Evolutionary conservation across 2,888 invertebrate species (phyloP), one percentile per base, ranked within the genome.

Genomic region (Nebria brevicollis): DNA sequence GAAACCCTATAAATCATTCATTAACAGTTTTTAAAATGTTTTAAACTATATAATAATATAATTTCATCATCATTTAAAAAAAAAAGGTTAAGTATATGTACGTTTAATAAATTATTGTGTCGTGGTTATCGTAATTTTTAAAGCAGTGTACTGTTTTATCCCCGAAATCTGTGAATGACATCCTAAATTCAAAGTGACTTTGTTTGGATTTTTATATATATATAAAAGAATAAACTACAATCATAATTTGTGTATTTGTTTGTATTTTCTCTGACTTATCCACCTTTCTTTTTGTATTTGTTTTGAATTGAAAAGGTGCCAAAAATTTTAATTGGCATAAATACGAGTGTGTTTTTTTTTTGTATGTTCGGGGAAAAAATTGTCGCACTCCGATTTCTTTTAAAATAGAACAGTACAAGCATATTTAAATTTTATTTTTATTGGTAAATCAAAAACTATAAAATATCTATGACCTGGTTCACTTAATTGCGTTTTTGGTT

Each of bases 401-500:
- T 54, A 54, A 54, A 54, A 54, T 54, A 54, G 54, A 54, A 54
- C 54, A 54, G 54, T 66, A 66, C 66, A n/a, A 25, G 15, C 65
- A 15, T 66, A 66, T 66, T 66, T 25, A 66, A 66, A 70, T 70
- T 70, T 70, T 70, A 26, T 70, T 20, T 70, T 70, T 70, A 25
- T 70, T 70, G 25, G 25, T 70, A 80, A 80, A 80, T 80, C 72
- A 80, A 80, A 79, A 70, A 70, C 75, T 3, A 70, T 34, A 72
- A 80, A 80, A 74, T 80, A 80, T 80, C 80, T 80, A 70, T 80
- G 80, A 70, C 80, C 80, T 80, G 80, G 80, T 80, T 80, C 80
- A 80, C 80, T 80, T 79, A 79, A 73, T 66, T 74, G 75, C 68
- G 65, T 73, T 78, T 78, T 73, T 75, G 75, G 66, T 79, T 80